Percentiles rank a stretch among this genome's conserved stretches.
phyloP scores from a whole-genome alignment of 2,888 invertebrate species.

The Drosophila macrospina region DNA sequence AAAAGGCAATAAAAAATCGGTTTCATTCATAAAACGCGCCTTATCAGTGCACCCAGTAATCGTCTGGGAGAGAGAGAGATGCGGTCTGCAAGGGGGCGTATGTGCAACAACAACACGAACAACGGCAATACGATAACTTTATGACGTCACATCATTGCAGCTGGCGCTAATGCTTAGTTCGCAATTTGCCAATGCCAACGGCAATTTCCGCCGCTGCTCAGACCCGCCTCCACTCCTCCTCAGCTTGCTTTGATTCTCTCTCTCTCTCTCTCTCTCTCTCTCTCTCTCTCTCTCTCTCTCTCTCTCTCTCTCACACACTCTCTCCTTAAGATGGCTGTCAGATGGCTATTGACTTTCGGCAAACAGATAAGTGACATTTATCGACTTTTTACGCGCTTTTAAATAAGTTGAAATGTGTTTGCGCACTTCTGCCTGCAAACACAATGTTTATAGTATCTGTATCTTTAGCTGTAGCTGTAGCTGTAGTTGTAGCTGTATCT shows the following conservation, averaged over 20 bases:
- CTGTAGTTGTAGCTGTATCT: slow-evolving; percentile 7
- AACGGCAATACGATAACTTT: slow-evolving; percentile 33
- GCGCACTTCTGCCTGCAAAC: slow-evolving; percentile 66
- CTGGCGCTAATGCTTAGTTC: slow-evolving; percentile 68
- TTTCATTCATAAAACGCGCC: slow-evolving; percentile 73
- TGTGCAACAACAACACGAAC: slow-evolving; percentile 19
- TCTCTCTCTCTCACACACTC: background rate
- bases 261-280: background rate
- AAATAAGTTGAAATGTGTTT: slow-evolving; percentile 79
- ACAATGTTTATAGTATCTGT: slow-evolving; percentile 34
- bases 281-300: background rate
- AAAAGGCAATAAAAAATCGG: slow-evolving; percentile 71
- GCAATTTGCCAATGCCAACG: slow-evolving; percentile 28
- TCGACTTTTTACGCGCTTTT: slow-evolving; percentile 82
- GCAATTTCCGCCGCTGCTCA: slow-evolving; percentile 51
- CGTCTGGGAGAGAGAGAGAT: slow-evolving; percentile 23
- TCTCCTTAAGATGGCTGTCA: slow-evolving; percentile 22
- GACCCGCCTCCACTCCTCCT: slow-evolving; percentile 21
- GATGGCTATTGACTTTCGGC: slow-evolving; percentile 60
- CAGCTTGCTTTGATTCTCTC: background rate
- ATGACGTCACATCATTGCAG: slow-evolving; percentile 76
- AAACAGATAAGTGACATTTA: slow-evolving; percentile 81
- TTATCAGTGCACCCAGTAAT: slow-evolving; percentile 57
- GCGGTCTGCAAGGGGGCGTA: slow-evolving; percentile 50
- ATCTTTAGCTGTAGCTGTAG: slow-evolving; percentile 32